These are phyloP conservation scores for Ictidomys tridecemlineatus DNA, from an alignment of 2,113 vertebrate genomes.

Conservation along the genomic window DNA sequence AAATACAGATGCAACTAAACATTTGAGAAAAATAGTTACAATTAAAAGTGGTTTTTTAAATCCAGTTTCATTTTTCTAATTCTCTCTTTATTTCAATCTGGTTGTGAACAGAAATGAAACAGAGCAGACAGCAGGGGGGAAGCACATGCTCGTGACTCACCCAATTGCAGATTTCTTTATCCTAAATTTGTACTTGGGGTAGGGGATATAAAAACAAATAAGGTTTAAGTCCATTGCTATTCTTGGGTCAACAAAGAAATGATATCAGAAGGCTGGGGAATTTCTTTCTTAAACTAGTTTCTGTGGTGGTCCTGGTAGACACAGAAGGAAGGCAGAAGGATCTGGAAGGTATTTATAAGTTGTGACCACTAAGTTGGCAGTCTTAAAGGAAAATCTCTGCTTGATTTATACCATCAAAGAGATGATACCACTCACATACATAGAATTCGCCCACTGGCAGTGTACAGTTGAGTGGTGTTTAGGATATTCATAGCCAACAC, in stretches of 20 bases:
- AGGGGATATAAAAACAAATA: not conserved
- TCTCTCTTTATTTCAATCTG: not conserved
- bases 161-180: not conserved
- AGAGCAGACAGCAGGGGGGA: not conserved
- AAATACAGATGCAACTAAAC: not conserved
- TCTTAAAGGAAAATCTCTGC: not conserved
- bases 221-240: not conserved
- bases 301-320: not conserved
- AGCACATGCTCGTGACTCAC: not conserved
- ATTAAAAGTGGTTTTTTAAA: not conserved
- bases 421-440: not conserved
- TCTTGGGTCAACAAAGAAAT: not conserved
- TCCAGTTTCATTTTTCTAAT: not conserved
- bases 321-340: not conserved
- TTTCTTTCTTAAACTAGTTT: not conserved
- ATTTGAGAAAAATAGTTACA: not conserved
- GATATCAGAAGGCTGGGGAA: not conserved
- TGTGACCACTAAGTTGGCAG: not conserved
- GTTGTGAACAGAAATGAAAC: not conserved
- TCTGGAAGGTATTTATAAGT: not conserved
- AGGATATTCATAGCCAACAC: not conserved
- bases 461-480: not conserved
- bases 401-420: too few species aligned
- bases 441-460: not conserved
- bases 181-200: not conserved